phyloP scores from a whole-genome alignment of 2,797 vertebrate genomes.

The Pterois miles region DNA sequence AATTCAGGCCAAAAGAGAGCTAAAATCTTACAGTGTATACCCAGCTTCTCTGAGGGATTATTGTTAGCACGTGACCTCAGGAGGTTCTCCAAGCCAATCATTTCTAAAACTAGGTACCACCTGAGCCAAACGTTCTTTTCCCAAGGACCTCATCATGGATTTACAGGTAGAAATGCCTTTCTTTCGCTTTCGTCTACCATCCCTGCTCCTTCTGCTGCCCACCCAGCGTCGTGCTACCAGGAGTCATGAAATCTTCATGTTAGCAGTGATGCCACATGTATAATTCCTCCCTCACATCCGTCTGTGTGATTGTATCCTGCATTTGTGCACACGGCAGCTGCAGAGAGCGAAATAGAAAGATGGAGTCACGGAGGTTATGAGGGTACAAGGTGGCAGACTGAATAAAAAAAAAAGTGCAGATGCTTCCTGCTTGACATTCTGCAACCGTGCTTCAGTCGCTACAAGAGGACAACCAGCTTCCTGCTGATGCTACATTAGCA shows the following conservation, averaged over 20 bases:
- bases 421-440: conserved; percentile 51
- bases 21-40: too few relatives aligned
- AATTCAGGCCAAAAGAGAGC: too few relatives aligned
- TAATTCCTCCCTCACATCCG: conserved; percentile 29
- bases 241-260: conserved; percentile 49
- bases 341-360: conserved; percentile 22
- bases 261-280: conserved; percentile 38
- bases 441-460: conserved; percentile 15
- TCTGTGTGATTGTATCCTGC: conserved; percentile 10
- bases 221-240: conserved; percentile 8
- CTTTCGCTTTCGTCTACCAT: neutral
- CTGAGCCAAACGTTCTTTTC: neutral
- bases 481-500: conserved; percentile 39
- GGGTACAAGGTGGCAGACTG: conserved; percentile 33
- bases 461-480: conserved; percentile 33
- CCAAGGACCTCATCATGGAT: neutral
- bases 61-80: conserved; percentile 1
- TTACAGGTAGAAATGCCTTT: conserved; percentile 17
- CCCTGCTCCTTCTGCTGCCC: conserved; percentile 14
- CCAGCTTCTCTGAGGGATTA: neutral
- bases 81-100: conserved; percentile 9
- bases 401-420: conserved; percentile 6
- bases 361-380: conserved; percentile 16
- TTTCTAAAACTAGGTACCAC: neutral
- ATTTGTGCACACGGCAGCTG: conserved; percentile 21